Evolutionary conservation across 2,888 invertebrate species (phyloP), one percentile per base, ranked within the genome.

Genomic region (Apantesis nais): DNA sequence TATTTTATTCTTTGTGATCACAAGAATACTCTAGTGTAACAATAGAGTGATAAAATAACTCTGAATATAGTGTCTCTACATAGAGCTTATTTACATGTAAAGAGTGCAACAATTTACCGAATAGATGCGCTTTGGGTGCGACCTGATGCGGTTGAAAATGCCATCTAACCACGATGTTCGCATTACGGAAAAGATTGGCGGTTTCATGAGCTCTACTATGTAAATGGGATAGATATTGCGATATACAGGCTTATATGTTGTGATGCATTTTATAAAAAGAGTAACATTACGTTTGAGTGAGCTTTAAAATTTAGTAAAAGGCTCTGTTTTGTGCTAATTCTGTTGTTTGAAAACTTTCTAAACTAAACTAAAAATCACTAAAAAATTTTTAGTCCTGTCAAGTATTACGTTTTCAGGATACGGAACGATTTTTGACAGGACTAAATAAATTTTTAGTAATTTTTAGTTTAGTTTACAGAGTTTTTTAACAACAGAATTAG

Each of bases 151-250:
- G 41, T 48, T 37, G 52, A 25, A 39, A 34, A 34, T 61, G 60
- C 48, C 48, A 44, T 67, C 29, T 31, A 39, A 31, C 67, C 62
- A 48, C 67, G 8, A 48, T 44, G 44, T 52, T 62, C 48, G 62
- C 37, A 48, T 68, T 62, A 62, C 52, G 16, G 48, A 25, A 29
- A 66, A 62, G 62, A 68, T 62, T 68, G 52, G 62, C 67, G 67
- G 62, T 68, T 67, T 61, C 48, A 62, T 37, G 44, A 29, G 41
- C 39, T 58, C 60, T 60, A 25, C 29, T n/a, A 66, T 31, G 60
- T 19, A 60, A 58, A 44, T 65, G 39, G 16, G 44, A 58, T 58
- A 41, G 62, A 63, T 41, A 41, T 14, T 58, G 29, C 8, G 29
- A 1, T 9, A 41, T 41, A 63, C 41, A n/a, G n/a, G n/a, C 14